Evolutionary conservation across 2,888 invertebrate genomes (phyloP).

Genomic region (Dorcus parallelipipedus): DNA sequence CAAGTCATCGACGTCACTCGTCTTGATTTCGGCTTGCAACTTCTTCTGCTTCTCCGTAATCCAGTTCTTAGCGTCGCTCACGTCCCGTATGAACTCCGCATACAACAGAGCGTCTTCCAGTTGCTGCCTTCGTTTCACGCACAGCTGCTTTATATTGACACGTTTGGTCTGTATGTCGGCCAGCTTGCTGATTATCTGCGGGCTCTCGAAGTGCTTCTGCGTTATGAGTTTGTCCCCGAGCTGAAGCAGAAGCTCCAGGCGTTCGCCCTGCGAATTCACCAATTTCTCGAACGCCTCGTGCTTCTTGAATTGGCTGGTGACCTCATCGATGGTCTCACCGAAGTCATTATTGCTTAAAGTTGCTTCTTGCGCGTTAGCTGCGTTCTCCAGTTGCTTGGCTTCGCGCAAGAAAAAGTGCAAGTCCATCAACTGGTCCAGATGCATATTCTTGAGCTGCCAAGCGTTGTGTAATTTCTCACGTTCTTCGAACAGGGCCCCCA

Average conservation of each 20-base stretch:
- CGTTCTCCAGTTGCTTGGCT: slow-evolving; percentile 86
- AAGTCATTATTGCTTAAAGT: slow-evolving; percentile 65
- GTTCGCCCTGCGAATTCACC: slow-evolving; percentile 84
- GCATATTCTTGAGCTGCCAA: slow-evolving; percentile 87
- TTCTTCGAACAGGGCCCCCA: slow-evolving; percentile 71
- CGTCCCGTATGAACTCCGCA: slow-evolving; percentile 89
- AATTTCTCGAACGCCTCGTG: slow-evolving; percentile 94
- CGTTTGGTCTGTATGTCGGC: slow-evolving; percentile 72
- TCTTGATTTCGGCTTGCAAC: slow-evolving; percentile 73
- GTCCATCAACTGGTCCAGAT: slow-evolving; percentile 87
- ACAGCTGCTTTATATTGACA: slow-evolving; percentile 63
- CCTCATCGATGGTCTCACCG: slow-evolving; percentile 81
- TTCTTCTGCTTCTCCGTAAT: slow-evolving; percentile 88
- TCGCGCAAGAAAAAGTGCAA: slow-evolving; percentile 93
- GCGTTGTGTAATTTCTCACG: slow-evolving; percentile 74
- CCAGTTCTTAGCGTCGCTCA: slow-evolving; percentile 87
- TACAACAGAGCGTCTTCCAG: slow-evolving; percentile 79
- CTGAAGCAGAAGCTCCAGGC: slow-evolving; percentile 73
- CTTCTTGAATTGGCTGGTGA: slow-evolving; percentile 84
- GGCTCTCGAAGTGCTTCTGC: slow-evolving; percentile 88
- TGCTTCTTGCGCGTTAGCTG: slow-evolving; percentile 85
- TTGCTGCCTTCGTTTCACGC: slow-evolving; percentile 62
- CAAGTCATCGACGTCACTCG: slow-evolving; percentile 74
- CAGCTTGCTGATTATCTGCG: slow-evolving; percentile 72
- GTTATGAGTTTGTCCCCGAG: slow-evolving; percentile 84